Conservation (phyloP, 2,888 invertebrate species). For the Trypoxylon attenuatum region DNA sequence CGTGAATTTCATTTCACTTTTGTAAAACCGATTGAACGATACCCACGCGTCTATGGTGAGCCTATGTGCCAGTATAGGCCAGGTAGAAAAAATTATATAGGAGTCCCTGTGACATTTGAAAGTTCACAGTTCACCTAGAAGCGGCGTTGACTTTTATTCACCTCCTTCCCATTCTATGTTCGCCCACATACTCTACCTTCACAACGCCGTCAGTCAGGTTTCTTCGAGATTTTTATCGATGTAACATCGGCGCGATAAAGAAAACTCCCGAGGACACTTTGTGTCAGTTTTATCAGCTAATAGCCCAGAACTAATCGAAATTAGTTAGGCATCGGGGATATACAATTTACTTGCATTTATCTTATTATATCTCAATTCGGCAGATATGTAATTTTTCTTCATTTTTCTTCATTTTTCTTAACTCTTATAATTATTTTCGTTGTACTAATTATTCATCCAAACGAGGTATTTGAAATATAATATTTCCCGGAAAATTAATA, state of each 20-base stretch:
- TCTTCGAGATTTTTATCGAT: neutral
- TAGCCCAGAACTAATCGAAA: neutral
- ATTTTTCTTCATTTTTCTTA: no score
- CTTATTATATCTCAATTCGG: no score
- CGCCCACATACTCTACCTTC: neutral
- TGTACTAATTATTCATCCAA: no score
- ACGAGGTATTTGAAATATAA: no score
- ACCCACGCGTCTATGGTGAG: conserved; percentile 50
- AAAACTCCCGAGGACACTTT: neutral
- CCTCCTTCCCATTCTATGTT: neutral
- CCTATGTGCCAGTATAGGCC: conserved; percentile 39
- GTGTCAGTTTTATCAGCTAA: no score
- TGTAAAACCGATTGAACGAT: conserved; percentile 60
- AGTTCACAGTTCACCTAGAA: conserved; percentile 54
- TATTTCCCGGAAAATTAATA: no score
- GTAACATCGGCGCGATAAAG: neutral
- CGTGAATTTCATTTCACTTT: conserved; percentile 65
- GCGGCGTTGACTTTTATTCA: conserved; percentile 22
- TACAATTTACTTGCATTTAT: no score
- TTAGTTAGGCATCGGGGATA: no score
- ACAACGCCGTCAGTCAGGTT: neutral
- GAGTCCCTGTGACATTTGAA: conserved; percentile 51
- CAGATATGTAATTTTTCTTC: no score
- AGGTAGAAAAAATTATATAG: conserved; percentile 30
- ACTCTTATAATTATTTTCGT: no score